Base-by-base conservation (phyloP, 2,888 invertebrate genomes). In the Diaphora mendica region DNA sequence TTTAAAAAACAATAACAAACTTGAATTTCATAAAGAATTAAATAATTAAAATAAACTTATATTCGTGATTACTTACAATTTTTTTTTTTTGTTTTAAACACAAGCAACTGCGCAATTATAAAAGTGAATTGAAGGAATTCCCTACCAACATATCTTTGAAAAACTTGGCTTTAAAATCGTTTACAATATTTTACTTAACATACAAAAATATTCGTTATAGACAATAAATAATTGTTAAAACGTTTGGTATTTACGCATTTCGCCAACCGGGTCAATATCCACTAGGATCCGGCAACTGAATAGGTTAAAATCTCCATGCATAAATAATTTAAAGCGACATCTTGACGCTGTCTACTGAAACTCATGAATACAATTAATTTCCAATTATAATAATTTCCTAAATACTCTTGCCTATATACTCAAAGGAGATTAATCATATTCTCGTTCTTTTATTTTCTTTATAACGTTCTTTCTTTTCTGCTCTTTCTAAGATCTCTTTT, bases 221-320 rank as follows among this genome's bases (percentile, higher is more conserved):
- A 26, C 26, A 59, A 59, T 59, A 15, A 44, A 66, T n/a, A n/a
- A 7, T 3, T 26, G 42, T 66, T 26, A 44, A 17, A 67, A 44
- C 30, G n/a, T 17, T n/a, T 26, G 26, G 26, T 30, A 42, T 30
- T 11, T 20, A 30, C 30, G 66, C 26, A 44, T 44, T 17, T 3
- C 44, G 66, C 66, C 66, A 67, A 67, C 66, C 30, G 44, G 30
- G 66, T 44, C 30, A 44, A 30, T 44, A 15, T 44, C 26, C 26
- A 26, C 44, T 42, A n/a, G 15, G 2, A 42, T 66, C 8, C 44
- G 1, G 44, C 26, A 11, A 67, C 20, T 1, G 44, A 44, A 44
- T 67, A 67, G 66, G 30, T 67, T 67, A 44, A 66, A 67, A 67
- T 67, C 20, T 30, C 20, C 23, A 44, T 67, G 20, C 20, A 44